phyloP scores from a whole-genome alignment of 1,140 invertebrate species.

The Andrena cerasifolii region DNA sequence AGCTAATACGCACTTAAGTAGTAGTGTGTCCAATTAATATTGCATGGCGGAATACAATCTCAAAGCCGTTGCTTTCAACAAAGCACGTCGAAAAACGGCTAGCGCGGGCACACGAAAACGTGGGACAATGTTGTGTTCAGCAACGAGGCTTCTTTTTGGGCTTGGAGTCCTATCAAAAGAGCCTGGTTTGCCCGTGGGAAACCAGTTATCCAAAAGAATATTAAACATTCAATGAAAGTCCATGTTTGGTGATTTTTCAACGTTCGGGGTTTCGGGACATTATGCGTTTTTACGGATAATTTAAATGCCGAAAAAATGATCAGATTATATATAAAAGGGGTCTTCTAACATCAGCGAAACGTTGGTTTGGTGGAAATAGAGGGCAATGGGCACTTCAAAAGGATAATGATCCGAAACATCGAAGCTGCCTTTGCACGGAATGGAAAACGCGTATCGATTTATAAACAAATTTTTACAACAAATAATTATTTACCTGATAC shows the following conservation, averaged over 20 bases:
- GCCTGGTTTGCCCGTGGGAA: neutral
- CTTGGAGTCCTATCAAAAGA: slow-evolving; percentile 17
- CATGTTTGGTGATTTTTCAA: too few species aligned
- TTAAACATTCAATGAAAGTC: slow-evolving; percentile 8
- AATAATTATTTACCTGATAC: too few species aligned
- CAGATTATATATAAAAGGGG: neutral
- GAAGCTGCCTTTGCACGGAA: neutral
- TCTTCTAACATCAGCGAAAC: neutral
- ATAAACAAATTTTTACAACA: too few species aligned
- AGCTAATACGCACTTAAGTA: too few species aligned
- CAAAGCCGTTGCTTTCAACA: slow-evolving; percentile 33
- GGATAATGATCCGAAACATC: neutral
- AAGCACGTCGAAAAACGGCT: slow-evolving; percentile 42
- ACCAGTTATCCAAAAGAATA: neutral
- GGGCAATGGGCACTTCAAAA: neutral
- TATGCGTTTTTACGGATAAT: neutral
- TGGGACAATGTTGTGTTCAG: slow-evolving; percentile 40
- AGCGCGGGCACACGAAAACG: slow-evolving; percentile 38
- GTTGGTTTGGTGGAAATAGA: neutral
- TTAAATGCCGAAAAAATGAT: neutral
- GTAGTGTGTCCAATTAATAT: too few species aligned
- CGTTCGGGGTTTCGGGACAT: neutral
- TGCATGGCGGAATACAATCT: slow-evolving; percentile 29
- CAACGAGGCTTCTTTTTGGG: slow-evolving; percentile 46
- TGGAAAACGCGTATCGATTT: neutral